Base-by-base conservation (phyloP, 2,888 invertebrate genomes). In the Protodeltote pygarga region DNA sequence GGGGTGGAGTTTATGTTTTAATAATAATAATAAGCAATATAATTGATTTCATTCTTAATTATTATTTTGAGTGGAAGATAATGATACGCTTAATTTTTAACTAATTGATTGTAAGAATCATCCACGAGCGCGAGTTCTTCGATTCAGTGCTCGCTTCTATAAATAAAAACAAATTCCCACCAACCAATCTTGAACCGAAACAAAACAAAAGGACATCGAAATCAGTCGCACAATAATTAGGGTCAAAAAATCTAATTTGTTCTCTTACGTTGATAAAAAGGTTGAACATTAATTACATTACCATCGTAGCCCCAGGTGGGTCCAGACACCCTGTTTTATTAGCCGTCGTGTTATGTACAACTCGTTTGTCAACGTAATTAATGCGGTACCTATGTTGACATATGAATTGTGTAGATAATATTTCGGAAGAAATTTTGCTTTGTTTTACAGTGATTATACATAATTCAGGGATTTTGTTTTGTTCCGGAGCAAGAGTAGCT, bases 221-320 rank as follows among this genome's bases (percentile, higher is more conserved):
- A 48, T 50, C 47, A 51, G 35, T 66, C 32, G 24, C 39, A 41
- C 34, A 58, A 50, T 53, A 33, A 54, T 39, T 19, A 39, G 21
- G 37, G 38, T 33, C 40, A 33, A 64, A 60, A 54, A 67, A 66
- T 52, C 47, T 52, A 40, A 48, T 52, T 55, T 55, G 23, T 33
- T 51, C 42, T 40, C 35, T 54, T 37, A 50, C 69, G 60, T 71
- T 74, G 73, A 73, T 75, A 75, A 79, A 79, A 79, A 79, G 71
- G 78, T 68, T 75, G 68, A 63, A 68, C 73, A 75, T 76, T 81
- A 79, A 80, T 77, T 78, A 76, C 54, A 70, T 70, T 65, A 69
- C 60, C 70, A 69, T 62, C 71, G 58, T 31, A 50, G 65, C 55
- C 65, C 45, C 71, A 67, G 67, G 63, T 70, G 73, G 57, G 67